These are phyloP conservation scores for Mus spicilegus DNA, from an alignment of 2,113 vertebrate species.

Conservation along the genomic window DNA sequence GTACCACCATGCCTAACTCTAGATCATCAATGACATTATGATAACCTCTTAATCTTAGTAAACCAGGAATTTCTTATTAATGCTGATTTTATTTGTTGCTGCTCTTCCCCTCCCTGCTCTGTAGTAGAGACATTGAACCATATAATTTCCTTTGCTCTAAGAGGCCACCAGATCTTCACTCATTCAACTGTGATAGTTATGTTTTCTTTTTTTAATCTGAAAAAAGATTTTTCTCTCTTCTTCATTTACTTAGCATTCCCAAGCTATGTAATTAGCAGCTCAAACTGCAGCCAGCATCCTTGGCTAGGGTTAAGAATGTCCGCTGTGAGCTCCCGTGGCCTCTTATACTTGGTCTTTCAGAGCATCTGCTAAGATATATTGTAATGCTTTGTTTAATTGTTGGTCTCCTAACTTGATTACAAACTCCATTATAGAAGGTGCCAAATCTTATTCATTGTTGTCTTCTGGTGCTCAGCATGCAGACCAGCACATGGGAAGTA, in stretches of 20 bases:
- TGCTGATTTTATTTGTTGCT: not conserved
- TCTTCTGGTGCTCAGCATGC: not conserved
- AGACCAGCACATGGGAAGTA: too few species aligned
- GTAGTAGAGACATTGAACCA: fast-evolving
- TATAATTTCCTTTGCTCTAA: not conserved
- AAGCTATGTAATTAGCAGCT: not conserved
- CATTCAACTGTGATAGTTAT: not conserved
- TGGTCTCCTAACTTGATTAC: not conserved
- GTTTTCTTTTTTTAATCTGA: not conserved
- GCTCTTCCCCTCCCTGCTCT: too few species aligned
- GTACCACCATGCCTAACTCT: not conserved
- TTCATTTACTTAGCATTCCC: not conserved
- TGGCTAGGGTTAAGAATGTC: not conserved
- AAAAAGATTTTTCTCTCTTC: not conserved
- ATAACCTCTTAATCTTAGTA: not conserved
- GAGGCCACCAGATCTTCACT: not conserved
- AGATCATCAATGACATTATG: not conserved
- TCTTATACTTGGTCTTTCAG: not conserved
- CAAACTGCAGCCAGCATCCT: not conserved
- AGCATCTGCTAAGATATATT: not conserved
- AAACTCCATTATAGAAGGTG: not conserved
- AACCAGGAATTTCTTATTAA: not conserved
- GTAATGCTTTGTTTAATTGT: not conserved
- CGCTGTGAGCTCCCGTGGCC: not conserved
- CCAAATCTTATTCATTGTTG: not conserved